Percentiles rank a stretch among this genome's conserved stretches.
Conservation (phyloP, 2,888 invertebrate species). For the Metacarcinus magister region DNA sequence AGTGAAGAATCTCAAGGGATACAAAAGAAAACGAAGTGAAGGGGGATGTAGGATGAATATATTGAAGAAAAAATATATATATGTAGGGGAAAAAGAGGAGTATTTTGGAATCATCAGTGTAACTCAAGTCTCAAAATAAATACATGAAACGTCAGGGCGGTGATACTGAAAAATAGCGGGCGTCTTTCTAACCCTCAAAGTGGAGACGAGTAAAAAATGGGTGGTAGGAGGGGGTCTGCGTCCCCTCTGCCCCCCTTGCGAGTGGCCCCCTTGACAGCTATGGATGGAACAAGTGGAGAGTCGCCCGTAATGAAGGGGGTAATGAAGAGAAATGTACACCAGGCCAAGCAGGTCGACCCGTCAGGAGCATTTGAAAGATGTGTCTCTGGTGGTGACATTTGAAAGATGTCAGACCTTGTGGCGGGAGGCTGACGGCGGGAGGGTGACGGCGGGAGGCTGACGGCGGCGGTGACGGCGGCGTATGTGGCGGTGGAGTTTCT, state of each 20-base stretch:
- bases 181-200: slow-evolving; percentile 62
- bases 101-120: slow-evolving; percentile 61
- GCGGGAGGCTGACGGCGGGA: slow-evolving; percentile 47
- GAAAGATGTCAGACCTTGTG: slow-evolving; percentile 67
- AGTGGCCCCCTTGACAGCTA: slow-evolving; percentile 61
- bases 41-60: too few relatives aligned
- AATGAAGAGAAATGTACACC: slow-evolving; percentile 72
- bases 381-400: slow-evolving; percentile 61
- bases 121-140: slow-evolving; percentile 68
- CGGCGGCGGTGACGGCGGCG: slow-evolving; percentile 37
- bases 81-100: background rate
- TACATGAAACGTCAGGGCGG: slow-evolving; percentile 68
- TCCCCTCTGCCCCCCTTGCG: slow-evolving; percentile 10
- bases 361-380: slow-evolving; percentile 71
- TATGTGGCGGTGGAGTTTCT: background rate
- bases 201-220: slow-evolving; percentile 64
- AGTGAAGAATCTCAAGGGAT: background rate
- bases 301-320: slow-evolving; percentile 68
- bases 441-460: slow-evolving; percentile 58
- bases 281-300: slow-evolving; percentile 62
- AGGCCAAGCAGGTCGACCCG: slow-evolving; percentile 71
- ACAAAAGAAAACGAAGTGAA: background rate
- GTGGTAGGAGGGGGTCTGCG: slow-evolving; percentile 18
- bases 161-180: slow-evolving; percentile 69
- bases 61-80: background rate